Conservation (phyloP, 2,113 vertebrate species). For the Pipra filicauda region DNA sequence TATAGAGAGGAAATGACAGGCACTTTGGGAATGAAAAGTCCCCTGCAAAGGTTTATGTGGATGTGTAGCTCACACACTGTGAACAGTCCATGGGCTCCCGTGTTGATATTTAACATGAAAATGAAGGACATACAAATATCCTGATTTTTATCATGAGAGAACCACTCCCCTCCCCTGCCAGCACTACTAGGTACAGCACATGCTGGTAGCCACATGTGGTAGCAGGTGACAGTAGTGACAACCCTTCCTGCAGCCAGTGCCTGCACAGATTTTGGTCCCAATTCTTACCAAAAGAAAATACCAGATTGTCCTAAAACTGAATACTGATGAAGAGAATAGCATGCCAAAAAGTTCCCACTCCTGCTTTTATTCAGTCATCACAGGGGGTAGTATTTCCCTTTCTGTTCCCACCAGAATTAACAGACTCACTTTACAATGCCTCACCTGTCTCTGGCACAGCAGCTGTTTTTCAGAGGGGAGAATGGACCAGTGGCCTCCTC, state of each 20-base stretch:
- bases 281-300: background rate
- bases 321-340: background rate
- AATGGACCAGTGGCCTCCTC: background rate
- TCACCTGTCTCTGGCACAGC: background rate
- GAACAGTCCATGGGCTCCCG: background rate
- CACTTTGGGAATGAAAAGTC: background rate
- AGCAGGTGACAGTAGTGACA: background rate
- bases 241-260: background rate
- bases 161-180: background rate
- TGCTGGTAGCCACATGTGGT: background rate
- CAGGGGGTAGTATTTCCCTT: rapidly evolving
- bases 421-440: background rate
- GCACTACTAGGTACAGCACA: background rate
- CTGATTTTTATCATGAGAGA: background rate
- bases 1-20: background rate
- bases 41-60: background rate
- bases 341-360: background rate
- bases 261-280: background rate
- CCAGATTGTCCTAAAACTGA: background rate
- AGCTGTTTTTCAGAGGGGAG: background rate
- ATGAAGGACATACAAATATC: background rate
- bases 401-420: background rate
- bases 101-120: background rate
- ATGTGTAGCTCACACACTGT: background rate
- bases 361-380: background rate